phyloP scores from a whole-genome alignment of 2,888 invertebrate species.

The Tinea semifulvella region DNA sequence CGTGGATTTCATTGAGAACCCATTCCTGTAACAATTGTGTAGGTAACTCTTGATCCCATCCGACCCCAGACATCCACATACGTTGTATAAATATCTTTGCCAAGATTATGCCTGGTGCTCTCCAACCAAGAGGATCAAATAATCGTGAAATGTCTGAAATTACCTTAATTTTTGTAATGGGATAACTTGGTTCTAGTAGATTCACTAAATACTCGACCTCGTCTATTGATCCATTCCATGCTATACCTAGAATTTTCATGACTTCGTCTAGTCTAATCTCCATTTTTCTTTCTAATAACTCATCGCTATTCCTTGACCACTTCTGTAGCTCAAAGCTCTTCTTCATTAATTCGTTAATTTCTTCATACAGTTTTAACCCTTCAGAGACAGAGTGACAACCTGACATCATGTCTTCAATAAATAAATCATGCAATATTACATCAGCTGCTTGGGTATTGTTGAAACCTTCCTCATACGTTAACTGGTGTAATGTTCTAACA shows the following conservation, averaged over 20 bases:
- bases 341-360: slow-evolving; percentile 21
- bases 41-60: slow-evolving; percentile 14
- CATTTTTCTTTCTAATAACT: slow-evolving; percentile 15
- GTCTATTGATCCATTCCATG: slow-evolving; percentile 25
- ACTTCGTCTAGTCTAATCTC: slow-evolving; percentile 21
- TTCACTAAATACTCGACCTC: slow-evolving; percentile 23
- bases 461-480: slow-evolving; percentile 22
- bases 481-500: slow-evolving; percentile 22
- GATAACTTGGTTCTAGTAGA: slow-evolving; percentile 17
- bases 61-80: slow-evolving; percentile 22
- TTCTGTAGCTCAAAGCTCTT: slow-evolving; percentile 27
- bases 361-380: slow-evolving; percentile 19
- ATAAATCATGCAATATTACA: slow-evolving; percentile 20
- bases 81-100: slow-evolving; percentile 27
- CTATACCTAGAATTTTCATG: slow-evolving; percentile 24
- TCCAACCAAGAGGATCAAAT: slow-evolving; percentile 29
- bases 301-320: slow-evolving; percentile 22
- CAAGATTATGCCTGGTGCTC: slow-evolving; percentile 23
- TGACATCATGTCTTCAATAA: slow-evolving; percentile 23
- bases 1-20: background rate
- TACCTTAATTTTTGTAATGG: slow-evolving; percentile 27
- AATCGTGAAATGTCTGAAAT: slow-evolving; percentile 26
- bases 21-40: background rate
- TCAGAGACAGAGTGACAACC: slow-evolving; percentile 22
- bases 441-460: slow-evolving; percentile 21